These are phyloP conservation scores for Prosapia bicincta DNA, from an alignment of 2,888 invertebrate species.

Conservation along the genomic window DNA sequence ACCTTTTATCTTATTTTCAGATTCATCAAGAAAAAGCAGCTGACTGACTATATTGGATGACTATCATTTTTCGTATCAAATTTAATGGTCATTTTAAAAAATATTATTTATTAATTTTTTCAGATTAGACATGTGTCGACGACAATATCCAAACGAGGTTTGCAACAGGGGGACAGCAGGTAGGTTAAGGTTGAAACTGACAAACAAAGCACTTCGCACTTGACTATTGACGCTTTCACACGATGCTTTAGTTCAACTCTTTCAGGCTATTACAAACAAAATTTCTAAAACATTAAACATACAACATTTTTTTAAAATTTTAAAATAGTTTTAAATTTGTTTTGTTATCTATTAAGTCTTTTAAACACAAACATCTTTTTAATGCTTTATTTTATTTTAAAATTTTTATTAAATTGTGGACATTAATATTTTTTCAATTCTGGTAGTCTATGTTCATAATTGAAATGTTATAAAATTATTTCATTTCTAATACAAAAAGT, in stretches of 20 bases:
- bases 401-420: too few relatives aligned
- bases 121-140: slow-evolving; percentile 99
- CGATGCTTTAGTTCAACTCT: neutral
- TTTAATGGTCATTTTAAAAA: neutral
- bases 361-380: too few relatives aligned
- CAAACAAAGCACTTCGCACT: slow-evolving; percentile 5
- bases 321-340: too few relatives aligned
- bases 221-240: slow-evolving; percentile 2
- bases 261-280: too few relatives aligned
- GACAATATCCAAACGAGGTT: slow-evolving; percentile 89
- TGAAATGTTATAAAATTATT: too few relatives aligned
- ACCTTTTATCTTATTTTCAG: neutral
- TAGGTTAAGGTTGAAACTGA: slow-evolving; percentile 47
- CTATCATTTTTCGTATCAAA: neutral
- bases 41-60: neutral
- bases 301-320: too few relatives aligned
- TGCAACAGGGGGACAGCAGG: slow-evolving; percentile 99
- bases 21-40: neutral
- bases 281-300: too few relatives aligned
- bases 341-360: too few relatives aligned
- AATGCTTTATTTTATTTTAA: too few relatives aligned
- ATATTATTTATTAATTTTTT: slow-evolving; percentile 50
- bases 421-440: too few relatives aligned
- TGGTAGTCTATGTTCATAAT: too few relatives aligned
- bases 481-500: too few relatives aligned